phyloP scores from a whole-genome alignment of 2,888 invertebrate species.

The Kryphioiulus occultus region DNA sequence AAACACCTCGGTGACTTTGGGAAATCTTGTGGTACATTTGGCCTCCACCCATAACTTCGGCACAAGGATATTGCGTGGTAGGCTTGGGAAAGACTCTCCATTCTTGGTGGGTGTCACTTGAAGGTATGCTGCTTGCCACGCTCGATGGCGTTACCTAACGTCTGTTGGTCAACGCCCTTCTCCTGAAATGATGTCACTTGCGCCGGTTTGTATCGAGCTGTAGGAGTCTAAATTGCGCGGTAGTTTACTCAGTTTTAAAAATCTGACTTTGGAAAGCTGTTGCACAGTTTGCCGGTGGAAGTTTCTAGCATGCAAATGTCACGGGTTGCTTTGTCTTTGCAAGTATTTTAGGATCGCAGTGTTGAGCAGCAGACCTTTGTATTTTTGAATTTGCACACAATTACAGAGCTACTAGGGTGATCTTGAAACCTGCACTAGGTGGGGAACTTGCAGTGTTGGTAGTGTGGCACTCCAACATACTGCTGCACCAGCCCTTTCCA shows the following conservation, averaged over 20 bases:
- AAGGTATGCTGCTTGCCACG: not conserved
- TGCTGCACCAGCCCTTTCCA: too few species aligned
- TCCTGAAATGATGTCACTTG: not conserved
- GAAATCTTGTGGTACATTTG: not conserved
- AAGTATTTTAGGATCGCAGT: too few species aligned
- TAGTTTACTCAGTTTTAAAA: not conserved
- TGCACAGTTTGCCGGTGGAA: too few species aligned
- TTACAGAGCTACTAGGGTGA: not conserved
- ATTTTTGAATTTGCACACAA: not conserved
- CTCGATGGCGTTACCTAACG: too few species aligned
- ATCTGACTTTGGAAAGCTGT: too few species aligned
- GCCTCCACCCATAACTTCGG: not conserved
- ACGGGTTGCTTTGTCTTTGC: too few species aligned
- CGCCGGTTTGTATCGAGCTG: not conserved
- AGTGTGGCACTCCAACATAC: too few species aligned
- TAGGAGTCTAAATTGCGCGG: not conserved
- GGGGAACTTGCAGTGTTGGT: too few species aligned
- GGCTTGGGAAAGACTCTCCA: not conserved
- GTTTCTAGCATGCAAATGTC: too few species aligned
- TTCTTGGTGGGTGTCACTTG: not conserved
- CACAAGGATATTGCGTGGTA: not conserved
- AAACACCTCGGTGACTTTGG: not conserved
- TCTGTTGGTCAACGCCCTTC: not conserved
- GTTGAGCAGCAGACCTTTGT: too few species aligned
- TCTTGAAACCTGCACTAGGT: too few species aligned